Percentiles rank a stretch among this genome's conserved stretches.
Conservation (phyloP, 1,140 invertebrate genomes). For the Drosophila ercepeae region DNA sequence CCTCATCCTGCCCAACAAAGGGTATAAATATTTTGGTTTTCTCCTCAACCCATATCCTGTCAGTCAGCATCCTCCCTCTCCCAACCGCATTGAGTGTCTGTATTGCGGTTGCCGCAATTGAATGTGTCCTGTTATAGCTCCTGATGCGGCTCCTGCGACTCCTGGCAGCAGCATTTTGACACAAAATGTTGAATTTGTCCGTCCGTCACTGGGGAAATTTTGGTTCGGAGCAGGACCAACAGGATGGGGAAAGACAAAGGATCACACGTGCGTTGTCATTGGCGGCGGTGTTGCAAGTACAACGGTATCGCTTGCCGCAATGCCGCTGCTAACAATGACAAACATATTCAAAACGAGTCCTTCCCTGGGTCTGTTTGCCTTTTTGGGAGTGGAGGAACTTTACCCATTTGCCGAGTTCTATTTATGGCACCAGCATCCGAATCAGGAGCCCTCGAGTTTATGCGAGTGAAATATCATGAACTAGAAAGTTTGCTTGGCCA, state of each 20-base stretch:
- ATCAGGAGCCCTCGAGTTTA: conserved; percentile 32
- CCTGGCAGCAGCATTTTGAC: conserved; percentile 47
- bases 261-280: conserved; percentile 56
- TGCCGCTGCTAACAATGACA: conserved; percentile 70
- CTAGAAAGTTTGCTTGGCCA: background rate
- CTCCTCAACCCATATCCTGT: conserved; percentile 6
- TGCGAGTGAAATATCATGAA: conserved; percentile 33
- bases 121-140: conserved; percentile 59
- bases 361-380: conserved; percentile 25
- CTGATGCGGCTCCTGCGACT: conserved; percentile 49
- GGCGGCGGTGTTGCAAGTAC: conserved; percentile 44
- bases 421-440: conserved; percentile 59
- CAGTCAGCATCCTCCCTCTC: background rate
- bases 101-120: conserved; percentile 76
- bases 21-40: conserved; percentile 24
- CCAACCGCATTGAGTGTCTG: conserved; percentile 33
- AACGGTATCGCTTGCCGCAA: conserved; percentile 55
- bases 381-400: conserved; percentile 54
- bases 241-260: background rate
- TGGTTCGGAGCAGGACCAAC: background rate
- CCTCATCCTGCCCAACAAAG: background rate
- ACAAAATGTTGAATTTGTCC: conserved; percentile 63
- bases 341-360: conserved; percentile 64
- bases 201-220: conserved; percentile 80
- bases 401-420: conserved; percentile 72